Base-by-base conservation (phyloP, 2,888 invertebrate genomes). In the Ochropleura plecta region DNA sequence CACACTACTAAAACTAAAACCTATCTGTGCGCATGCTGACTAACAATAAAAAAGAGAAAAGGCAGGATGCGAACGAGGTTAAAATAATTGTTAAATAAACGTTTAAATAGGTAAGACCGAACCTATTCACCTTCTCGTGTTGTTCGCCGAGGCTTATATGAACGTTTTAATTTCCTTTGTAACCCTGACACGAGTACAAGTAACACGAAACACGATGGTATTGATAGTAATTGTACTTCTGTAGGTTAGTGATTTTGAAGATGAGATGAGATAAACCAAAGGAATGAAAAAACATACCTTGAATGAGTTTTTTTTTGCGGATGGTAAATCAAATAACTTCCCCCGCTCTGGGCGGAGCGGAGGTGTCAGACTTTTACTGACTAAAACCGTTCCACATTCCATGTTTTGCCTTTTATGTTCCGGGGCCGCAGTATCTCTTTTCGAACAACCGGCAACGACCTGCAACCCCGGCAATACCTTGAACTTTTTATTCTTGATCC, bases 61-160 rank as follows among this genome's bases (percentile, higher is more conserved):
- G 80, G 57, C 88, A 89, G 91, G 91, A 91, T 86, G 81, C 73
- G 10, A 18, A 8, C 87, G 84, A 91, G 91, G 91, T 76, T 88
- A 77, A 67, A 78, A 73, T 76, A 78, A 81, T 87, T 85, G 73
- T 71, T 71, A 64, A 77, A 74, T 67, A 72, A 68, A 76, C 76
- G 77, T 70, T 75, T 78, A 72, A 84, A 82, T 82, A 82, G 55
- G 68, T 88, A 77, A 86, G 46, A 64, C 68, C 74, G 67, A 63
- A 65, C 53, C 53, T 72, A 70, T 70, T 77, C 87, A 83, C 88
- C 87, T 90, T 90, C 90, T 79, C 68, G 81, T 51, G 63, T 73
- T 44, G 49, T 62, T 70, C 18, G 30, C 30, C 30, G 60, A 60
- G 42, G 55, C 46, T 55, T 59, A n/a, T 53, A 76, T 51, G 62